phyloP scores from a whole-genome alignment of 2,113 vertebrate species.

The Connochaetes taurinus region DNA sequence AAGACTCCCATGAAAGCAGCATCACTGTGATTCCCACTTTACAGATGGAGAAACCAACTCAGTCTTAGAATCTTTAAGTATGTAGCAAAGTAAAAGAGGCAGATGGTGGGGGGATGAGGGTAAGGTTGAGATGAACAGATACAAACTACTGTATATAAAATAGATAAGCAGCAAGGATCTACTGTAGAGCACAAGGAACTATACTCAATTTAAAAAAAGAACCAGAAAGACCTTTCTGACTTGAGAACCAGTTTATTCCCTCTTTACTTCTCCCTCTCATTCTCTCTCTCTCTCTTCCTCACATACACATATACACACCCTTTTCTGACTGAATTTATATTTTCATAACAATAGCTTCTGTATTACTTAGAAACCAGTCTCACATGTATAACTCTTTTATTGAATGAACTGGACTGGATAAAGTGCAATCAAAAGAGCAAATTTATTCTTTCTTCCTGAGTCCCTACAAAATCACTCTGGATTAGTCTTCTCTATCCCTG shows the following conservation, averaged over 20 bases:
- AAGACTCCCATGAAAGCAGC: neutral
- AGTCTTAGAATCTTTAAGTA: neutral
- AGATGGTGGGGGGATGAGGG: too few relatives aligned
- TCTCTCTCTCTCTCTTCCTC: neutral
- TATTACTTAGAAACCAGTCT: neutral
- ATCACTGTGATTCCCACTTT: neutral
- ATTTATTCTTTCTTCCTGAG: neutral
- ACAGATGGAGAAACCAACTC: neutral
- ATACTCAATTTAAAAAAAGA: neutral
- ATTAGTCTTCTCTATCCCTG: constrained; percentile 1
- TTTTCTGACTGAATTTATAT: neutral
- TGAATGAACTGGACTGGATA: neutral
- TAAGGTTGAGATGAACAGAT: neutral
- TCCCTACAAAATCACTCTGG: neutral
- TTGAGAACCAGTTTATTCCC: neutral
- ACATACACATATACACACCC: neutral
- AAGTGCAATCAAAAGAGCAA: neutral
- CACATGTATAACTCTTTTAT: neutral
- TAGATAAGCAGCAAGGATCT: neutral
- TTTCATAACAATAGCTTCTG: neutral
- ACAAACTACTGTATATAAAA: neutral
- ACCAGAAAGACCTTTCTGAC: neutral
- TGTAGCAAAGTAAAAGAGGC: neutral
- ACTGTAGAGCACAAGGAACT: too few relatives aligned
- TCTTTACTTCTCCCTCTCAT: neutral